Conservation (phyloP, 2,888 invertebrate species). For the Epinotia nisella region DNA sequence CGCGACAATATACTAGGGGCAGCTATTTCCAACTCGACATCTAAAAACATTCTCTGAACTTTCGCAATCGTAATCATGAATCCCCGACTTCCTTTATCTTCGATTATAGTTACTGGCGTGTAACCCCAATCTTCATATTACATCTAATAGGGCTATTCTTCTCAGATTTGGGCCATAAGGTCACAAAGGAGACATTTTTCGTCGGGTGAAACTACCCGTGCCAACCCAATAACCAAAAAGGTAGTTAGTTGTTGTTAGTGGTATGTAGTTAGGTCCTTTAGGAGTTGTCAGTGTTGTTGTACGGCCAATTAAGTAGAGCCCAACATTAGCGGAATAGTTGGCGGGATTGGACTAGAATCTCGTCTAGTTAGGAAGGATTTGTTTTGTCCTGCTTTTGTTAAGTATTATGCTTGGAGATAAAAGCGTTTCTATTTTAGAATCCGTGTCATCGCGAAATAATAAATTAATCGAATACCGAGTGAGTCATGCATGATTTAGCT, state of each 20-base stretch:
- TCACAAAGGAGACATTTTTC: conserved; percentile 39
- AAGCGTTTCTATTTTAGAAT: conserved; percentile 9
- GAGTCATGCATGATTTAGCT: too few relatives aligned
- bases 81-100: background rate
- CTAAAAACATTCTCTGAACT: background rate
- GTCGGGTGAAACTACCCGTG: conserved; percentile 14
- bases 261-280: conserved; percentile 4
- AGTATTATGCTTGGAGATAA: conserved; percentile 13
- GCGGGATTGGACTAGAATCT: conserved; percentile 41
- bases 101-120: conserved; percentile 15
- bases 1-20: background rate
- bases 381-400: conserved; percentile 26
- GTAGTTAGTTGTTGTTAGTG: background rate
- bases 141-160: conserved; percentile 35
- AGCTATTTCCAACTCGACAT: background rate
- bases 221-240: background rate
- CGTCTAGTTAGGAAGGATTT: conserved; percentile 40
- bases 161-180: conserved; percentile 36
- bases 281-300: background rate
- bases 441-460: background rate
- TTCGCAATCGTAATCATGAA: conserved; percentile 13
- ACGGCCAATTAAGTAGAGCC: conserved; percentile 35
- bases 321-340: conserved; percentile 35
- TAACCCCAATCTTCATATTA: conserved; percentile 27
- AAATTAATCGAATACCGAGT: too few relatives aligned